Conservation (phyloP, 2,888 invertebrate genomes). For the Ochropleura plecta region DNA sequence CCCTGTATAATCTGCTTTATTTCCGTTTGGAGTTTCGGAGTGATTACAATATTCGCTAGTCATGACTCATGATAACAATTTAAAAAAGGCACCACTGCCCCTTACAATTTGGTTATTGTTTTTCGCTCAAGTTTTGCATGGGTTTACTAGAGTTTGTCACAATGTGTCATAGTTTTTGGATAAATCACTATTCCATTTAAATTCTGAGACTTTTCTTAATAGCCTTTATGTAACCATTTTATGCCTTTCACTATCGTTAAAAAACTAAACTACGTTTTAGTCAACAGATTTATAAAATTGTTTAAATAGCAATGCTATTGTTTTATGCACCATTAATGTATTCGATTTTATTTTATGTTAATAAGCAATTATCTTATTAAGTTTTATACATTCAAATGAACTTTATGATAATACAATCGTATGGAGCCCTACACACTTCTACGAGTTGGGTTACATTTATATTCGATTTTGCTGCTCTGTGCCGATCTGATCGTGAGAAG, state of each 20-base stretch:
- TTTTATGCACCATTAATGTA: not conserved
- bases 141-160: not conserved
- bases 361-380: not conserved
- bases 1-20: too few relatives aligned
- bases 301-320: not conserved
- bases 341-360: not conserved
- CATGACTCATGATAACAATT: not conserved
- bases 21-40: too few relatives aligned
- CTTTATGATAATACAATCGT: slow-evolving; percentile 8
- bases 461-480: not conserved
- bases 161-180: not conserved
- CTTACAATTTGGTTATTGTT: not conserved
- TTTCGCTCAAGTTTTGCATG: not conserved
- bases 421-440: not conserved
- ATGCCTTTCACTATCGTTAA: not conserved
- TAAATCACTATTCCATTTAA: not conserved
- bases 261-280: not conserved
- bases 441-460: not conserved
- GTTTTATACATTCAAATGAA: not conserved
- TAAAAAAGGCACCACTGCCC: not conserved
- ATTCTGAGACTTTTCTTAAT: not conserved
- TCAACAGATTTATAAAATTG: not conserved
- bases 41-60: not conserved
- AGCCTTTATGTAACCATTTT: not conserved
- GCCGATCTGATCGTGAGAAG: not conserved